Conservation (phyloP, 2,797 vertebrate species). For the Hydrolagus colliei region DNA sequence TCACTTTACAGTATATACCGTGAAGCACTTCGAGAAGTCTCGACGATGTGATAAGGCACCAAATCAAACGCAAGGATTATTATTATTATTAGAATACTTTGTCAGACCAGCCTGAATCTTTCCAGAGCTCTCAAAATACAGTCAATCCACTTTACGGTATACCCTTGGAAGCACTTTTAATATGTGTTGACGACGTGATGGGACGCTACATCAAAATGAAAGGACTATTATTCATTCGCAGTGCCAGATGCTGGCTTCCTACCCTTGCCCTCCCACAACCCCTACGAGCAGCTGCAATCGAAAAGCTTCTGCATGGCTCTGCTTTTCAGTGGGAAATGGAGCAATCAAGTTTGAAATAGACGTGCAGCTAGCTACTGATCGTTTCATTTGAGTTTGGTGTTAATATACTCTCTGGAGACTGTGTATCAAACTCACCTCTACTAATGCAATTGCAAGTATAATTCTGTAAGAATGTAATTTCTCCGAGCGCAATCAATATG, state of each 20-base stretch:
- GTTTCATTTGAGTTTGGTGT: not conserved
- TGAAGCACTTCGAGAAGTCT: too few species aligned
- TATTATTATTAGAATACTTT: not conserved
- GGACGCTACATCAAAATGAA: not conserved
- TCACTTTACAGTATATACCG: too few species aligned
- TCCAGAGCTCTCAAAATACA: not conserved
- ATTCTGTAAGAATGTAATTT: not conserved
- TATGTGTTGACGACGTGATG: too few species aligned
- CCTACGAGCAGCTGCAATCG: not conserved
- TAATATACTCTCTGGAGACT: not conserved
- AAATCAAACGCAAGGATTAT: too few species aligned
- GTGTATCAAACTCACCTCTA: not conserved
- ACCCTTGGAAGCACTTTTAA: too few species aligned
- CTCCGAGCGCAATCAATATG: not conserved
- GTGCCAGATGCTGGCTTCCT: not conserved
- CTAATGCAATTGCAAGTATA: not conserved
- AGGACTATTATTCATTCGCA: not conserved
- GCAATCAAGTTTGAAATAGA: constrained; percentile 1
- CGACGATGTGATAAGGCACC: too few species aligned
- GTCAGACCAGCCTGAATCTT: not conserved
- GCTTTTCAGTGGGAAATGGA: not conserved
- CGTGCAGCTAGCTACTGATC: not conserved
- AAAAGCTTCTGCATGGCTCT: not conserved
- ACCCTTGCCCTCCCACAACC: too few species aligned
- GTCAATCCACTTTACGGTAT: too few species aligned